Percentiles rank a stretch among this genome's conserved stretches.
Evolutionary conservation across 2,113 vertebrate genomes (phyloP).

Genomic region (Leptodactylus fuscus): DNA sequence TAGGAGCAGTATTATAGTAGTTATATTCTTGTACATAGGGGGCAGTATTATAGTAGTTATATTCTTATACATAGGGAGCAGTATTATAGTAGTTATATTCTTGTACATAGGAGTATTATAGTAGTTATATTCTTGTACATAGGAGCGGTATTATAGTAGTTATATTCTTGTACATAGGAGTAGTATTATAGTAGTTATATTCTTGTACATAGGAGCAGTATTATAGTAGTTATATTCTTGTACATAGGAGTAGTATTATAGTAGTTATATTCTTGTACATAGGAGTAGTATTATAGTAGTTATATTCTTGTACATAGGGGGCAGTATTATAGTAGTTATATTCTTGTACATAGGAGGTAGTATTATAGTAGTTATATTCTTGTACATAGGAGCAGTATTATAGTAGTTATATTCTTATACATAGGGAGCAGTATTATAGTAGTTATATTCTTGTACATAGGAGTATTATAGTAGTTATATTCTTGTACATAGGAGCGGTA

Average conservation of each 20-base stretch:
- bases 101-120: no score
- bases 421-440: conserved; percentile 1
- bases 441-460: conserved; percentile 2
- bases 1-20: background rate
- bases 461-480: conserved; percentile 17
- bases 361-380: conserved; percentile 9
- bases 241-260: background rate
- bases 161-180: background rate
- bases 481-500: background rate
- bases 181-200: background rate
- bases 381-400: background rate
- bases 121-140: background rate
- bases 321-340: conserved; percentile 12
- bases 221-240: background rate
- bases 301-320: background rate
- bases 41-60: no score
- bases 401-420: background rate
- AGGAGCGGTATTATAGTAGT: background rate
- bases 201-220: background rate
- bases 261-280: conserved; percentile 3
- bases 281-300: background rate
- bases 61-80: no score
- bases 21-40: background rate
- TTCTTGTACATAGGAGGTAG: conserved; percentile 8
- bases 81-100: no score